Conservation (phyloP, 2,888 invertebrate genomes). For the Drepana falcataria region DNA sequence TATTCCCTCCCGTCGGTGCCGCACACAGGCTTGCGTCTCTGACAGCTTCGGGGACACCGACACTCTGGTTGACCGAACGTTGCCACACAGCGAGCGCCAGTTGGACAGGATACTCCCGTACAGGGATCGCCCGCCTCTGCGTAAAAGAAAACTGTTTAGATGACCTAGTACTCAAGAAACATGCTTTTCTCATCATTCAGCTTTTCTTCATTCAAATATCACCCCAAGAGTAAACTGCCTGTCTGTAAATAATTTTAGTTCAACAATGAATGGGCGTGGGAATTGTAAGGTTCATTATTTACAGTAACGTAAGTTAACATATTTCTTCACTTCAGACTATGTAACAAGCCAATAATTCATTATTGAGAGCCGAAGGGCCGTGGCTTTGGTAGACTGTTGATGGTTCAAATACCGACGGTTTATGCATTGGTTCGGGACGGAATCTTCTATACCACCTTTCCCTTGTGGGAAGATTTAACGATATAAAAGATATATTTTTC, state of each 20-base stretch:
- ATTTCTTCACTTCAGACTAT: background rate
- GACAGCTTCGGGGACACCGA: constrained; percentile 79
- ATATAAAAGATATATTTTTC: too few relatives aligned
- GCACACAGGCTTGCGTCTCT: constrained; percentile 89
- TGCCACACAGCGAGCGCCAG: constrained; percentile 83
- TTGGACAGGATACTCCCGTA: constrained; percentile 81
- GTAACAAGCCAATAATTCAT: too few relatives aligned
- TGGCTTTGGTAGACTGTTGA: too few relatives aligned
- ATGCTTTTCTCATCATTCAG: too few relatives aligned
- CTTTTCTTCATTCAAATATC: too few relatives aligned
- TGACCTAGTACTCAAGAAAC: too few relatives aligned
- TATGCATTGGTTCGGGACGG: too few relatives aligned
- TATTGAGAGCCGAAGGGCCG: too few relatives aligned
- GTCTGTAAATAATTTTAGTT: background rate
- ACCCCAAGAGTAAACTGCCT: background rate
- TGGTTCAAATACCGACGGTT: too few relatives aligned
- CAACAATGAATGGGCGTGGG: background rate
- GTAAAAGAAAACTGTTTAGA: constrained; percentile 1
- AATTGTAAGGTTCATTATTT: background rate
- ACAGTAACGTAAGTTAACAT: background rate
- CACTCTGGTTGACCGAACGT: constrained; percentile 83
- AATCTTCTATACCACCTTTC: too few relatives aligned
- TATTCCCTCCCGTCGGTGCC: constrained; percentile 93
- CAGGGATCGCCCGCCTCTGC: constrained; percentile 86
- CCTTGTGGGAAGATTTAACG: too few relatives aligned